A percentile compares a stretch with the other conserved stretches of the same genome.
Conservation (phyloP, 2,113 vertebrate species). For the Peromyscus californicus region DNA sequence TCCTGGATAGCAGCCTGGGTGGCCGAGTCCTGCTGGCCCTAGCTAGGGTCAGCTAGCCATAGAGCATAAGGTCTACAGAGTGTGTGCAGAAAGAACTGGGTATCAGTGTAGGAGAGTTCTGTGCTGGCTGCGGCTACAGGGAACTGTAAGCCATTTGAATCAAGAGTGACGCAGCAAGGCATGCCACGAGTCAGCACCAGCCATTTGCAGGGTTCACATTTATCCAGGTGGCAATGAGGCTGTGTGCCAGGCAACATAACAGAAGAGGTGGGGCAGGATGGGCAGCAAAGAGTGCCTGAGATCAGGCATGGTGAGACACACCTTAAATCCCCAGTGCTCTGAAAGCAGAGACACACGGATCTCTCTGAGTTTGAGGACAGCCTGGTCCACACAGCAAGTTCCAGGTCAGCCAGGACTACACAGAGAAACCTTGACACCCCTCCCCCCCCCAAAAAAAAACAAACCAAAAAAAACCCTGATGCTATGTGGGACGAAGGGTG, state of each 20-base stretch:
- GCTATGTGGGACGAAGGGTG: neutral
- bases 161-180: neutral
- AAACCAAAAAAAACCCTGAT: neutral
- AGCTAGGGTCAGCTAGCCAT: neutral
- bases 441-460: too few relatives aligned
- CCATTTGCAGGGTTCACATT: neutral
- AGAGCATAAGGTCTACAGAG: neutral
- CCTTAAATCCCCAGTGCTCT: neutral
- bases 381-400: neutral
- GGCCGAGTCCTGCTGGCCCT: neutral
- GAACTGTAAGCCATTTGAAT: rapidly evolving
- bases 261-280: neutral
- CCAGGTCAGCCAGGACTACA: neutral
- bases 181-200: rapidly evolving
- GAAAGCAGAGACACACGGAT: neutral
- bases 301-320: neutral
- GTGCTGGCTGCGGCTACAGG: neutral
- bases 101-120: neutral
- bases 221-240: rapidly evolving
- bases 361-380: neutral
- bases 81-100: neutral
- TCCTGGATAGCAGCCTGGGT: neutral
- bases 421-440: neutral
- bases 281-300: neutral
- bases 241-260: rapidly evolving